phyloP scores from a whole-genome alignment of 2,888 invertebrate species.

The Pycnomerus fuliginosus region DNA sequence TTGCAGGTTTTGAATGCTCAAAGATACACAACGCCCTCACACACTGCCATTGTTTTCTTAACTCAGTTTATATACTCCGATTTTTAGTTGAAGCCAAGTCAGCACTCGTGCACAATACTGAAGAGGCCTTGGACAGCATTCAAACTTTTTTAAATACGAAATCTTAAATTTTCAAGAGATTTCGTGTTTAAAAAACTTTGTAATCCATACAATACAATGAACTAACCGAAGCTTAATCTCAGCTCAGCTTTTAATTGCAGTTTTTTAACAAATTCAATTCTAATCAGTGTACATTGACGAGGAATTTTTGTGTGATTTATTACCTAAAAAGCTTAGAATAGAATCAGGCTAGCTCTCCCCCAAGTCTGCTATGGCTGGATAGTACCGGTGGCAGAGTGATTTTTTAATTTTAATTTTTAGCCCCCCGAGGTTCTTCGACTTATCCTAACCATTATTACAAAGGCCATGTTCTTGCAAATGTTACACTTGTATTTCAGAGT shows the following conservation, averaged over 20 bases:
- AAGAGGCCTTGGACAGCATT: too few species aligned
- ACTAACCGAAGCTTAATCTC: slow-evolving; percentile 55
- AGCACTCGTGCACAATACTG: slow-evolving; percentile 55
- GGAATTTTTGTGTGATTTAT: slow-evolving; percentile 48
- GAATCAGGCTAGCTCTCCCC: slow-evolving; percentile 29
- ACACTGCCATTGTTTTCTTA: slow-evolving; percentile 20
- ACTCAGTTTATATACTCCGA: slow-evolving; percentile 20
- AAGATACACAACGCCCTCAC: slow-evolving; percentile 20
- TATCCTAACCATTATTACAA: slow-evolving; percentile 39
- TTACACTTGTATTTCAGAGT: slow-evolving; percentile 45
- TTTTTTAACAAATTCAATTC: slow-evolving; percentile 50
- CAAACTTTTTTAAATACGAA: too few species aligned
- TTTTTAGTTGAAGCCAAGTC: slow-evolving; percentile 44
- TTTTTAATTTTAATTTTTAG: slow-evolving; percentile 33
- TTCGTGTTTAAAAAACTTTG: too few species aligned
- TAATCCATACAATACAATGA: too few species aligned
- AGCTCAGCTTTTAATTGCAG: slow-evolving; percentile 56
- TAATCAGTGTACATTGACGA: slow-evolving; percentile 48
- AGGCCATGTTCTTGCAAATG: slow-evolving; percentile 55
- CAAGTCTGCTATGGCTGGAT: slow-evolving; percentile 25
- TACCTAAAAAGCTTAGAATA: slow-evolving; percentile 45
- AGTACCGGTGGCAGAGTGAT: slow-evolving; percentile 32
- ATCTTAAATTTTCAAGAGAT: too few species aligned
- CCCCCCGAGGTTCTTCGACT: slow-evolving; percentile 35
- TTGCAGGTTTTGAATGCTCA: slow-evolving; percentile 12